Evolutionary conservation across 1,140 invertebrate species (phyloP).

Genomic region (Orchesella cincta): DNA sequence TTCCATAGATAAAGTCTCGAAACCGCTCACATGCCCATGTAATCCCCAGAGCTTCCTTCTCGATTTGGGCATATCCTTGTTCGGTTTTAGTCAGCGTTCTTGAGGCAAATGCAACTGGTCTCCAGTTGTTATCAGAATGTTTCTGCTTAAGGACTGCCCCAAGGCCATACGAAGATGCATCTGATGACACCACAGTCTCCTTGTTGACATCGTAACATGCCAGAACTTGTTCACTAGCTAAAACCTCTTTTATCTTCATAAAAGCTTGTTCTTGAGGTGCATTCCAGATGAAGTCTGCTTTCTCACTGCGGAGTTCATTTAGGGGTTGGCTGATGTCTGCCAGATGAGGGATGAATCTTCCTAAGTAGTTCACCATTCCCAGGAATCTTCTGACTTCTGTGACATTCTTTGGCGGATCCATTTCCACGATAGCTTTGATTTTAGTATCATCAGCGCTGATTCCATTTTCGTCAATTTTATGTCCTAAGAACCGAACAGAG

Average conservation of each 20-base stretch:
- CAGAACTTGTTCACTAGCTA: slow-evolving; percentile 51
- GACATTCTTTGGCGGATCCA: slow-evolving; percentile 50
- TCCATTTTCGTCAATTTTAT: slow-evolving; percentile 54
- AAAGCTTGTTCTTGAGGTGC: slow-evolving; percentile 51
- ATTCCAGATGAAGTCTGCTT: slow-evolving; percentile 52
- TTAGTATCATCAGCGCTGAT: slow-evolving; percentile 53
- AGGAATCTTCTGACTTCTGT: slow-evolving; percentile 55
- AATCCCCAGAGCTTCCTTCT: slow-evolving; percentile 54
- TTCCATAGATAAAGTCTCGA: slow-evolving; percentile 53
- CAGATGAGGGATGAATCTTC: slow-evolving; percentile 53
- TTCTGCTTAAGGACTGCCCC: slow-evolving; percentile 53
- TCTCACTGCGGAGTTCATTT: slow-evolving; percentile 51
- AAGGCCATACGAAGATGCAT: slow-evolving; percentile 54
- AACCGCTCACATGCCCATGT: slow-evolving; percentile 52
- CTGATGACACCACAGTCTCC: slow-evolving; percentile 51
- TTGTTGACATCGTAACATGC: slow-evolving; percentile 51
- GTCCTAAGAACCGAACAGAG: slow-evolving; percentile 54
- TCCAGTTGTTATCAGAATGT: slow-evolving; percentile 36
- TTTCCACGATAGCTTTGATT: slow-evolving; percentile 54
- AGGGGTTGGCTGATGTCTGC: slow-evolving; percentile 49
- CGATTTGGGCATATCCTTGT: slow-evolving; percentile 53
- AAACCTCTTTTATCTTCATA: slow-evolving; percentile 49
- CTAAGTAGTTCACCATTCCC: slow-evolving; percentile 56
- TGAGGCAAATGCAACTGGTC: slow-evolving; percentile 54
- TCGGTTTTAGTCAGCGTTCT: slow-evolving; percentile 52